Base-by-base conservation (phyloP, 2,888 invertebrate genomes). In the Helleia helle region DNA sequence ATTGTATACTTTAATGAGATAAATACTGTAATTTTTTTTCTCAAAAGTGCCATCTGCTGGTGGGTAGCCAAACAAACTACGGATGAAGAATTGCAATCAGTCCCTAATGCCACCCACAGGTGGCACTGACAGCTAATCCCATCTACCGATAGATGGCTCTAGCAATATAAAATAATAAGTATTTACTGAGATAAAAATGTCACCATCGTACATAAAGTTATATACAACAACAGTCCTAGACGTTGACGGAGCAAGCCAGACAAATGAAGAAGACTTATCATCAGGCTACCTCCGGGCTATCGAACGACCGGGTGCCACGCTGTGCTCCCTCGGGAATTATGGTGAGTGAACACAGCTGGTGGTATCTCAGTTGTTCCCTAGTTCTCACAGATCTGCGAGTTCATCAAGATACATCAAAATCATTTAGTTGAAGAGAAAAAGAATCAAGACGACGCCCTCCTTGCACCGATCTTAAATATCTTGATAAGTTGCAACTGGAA, bases 311-410 rank as follows among this genome's bases (percentile, higher is more conserved):
- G 96, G 95, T 94, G 92, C 95, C 96, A 94, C 95, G 92, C 95
- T 95, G 96, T 92, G 96, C 94, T 96, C 93, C 90, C 96, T 93
- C 90, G 77, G 91, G 89, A 86, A 80, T 64, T 54, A 77, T 81
- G 76, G 84, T 86, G 88, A 93, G 95, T 95, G 95, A 96, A 96
- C 95, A 95, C 95, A 96, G 95, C 95, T 95, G 95, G 95, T 95
- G 95, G 95, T 96, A 95, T 95, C 95, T 95, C 95, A 95, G 94
- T 94, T 86, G 87, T 88, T 89, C 85, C 80, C 69, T 86, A 85
- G 87, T 79, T 72, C 74, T 64, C 62, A 70, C 62, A 44, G 44
- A 7, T 22, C 22, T 5, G 8, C 22, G 6, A 5, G 6, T 22
- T 5, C 22, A 22, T n/a, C n/a, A n/a, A n/a, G n/a, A n/a, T n/a